Percentiles rank a stretch among this genome's conserved stretches.
These are phyloP conservation scores for Catocala fraxini DNA, from an alignment of 2,888 invertebrate genomes.

Conservation along the genomic window DNA sequence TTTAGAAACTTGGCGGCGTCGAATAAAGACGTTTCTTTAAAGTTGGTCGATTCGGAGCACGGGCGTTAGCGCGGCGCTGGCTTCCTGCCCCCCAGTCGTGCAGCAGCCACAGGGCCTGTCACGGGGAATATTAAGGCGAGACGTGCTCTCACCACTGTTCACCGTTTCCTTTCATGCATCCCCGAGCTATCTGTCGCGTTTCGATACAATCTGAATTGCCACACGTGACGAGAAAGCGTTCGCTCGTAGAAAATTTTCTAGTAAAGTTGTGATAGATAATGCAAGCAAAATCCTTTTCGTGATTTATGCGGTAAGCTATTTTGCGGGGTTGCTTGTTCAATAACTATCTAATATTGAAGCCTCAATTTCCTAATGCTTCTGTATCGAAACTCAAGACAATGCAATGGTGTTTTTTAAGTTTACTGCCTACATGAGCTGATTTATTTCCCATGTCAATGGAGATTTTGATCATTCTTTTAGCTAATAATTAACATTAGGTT, in stretches of 20 bases:
- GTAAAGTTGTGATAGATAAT: slow-evolving; percentile 7
- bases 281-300: slow-evolving; percentile 1
- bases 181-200: slow-evolving; percentile 45
- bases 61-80: slow-evolving; percentile 35
- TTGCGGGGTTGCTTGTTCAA: background rate
- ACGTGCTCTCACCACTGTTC: slow-evolving; percentile 43
- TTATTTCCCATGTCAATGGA: too few species aligned
- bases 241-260: slow-evolving; percentile 13
- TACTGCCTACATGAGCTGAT: too few species aligned
- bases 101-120: slow-evolving; percentile 41
- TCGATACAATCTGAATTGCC: slow-evolving; percentile 51
- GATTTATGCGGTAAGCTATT: background rate
- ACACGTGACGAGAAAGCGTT: slow-evolving; percentile 46
- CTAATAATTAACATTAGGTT: too few species aligned
- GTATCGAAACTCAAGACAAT: too few species aligned
- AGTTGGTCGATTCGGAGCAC: slow-evolving; percentile 51
- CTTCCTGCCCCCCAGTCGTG: slow-evolving; percentile 6
- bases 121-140: slow-evolving; percentile 47
- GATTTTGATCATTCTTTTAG: too few species aligned
- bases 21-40: slow-evolving; percentile 54
- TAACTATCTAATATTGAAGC: too few species aligned
- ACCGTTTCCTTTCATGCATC: slow-evolving; percentile 41
- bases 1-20: slow-evolving; percentile 42
- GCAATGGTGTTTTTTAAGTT: too few species aligned
- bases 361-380: too few species aligned